Conservation (phyloP, 2,888 invertebrate species). For the Ophonus ardosiacus region DNA sequence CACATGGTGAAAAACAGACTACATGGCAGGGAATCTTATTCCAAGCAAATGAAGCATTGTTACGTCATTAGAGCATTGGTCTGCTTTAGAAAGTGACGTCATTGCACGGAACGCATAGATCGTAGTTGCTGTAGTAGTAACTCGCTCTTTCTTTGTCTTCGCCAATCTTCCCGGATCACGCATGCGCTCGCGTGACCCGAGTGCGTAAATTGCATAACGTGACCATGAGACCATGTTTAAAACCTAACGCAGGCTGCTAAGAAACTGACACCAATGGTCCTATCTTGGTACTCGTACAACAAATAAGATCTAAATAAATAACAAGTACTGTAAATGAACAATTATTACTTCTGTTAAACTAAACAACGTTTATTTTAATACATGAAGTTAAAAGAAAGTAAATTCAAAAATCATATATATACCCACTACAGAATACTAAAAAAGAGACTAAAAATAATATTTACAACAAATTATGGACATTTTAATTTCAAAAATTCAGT, state of each 20-base stretch:
- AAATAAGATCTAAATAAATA: too few species aligned
- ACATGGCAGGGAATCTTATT: background rate
- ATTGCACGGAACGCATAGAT: slow-evolving; percentile 9
- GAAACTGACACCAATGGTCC: slow-evolving; percentile 33
- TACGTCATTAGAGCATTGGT: slow-evolving; percentile 46
- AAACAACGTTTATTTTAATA: too few species aligned
- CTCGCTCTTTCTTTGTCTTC: slow-evolving; percentile 33
- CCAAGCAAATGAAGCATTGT: slow-evolving; percentile 24
- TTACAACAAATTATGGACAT: too few species aligned
- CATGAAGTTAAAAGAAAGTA: background rate
- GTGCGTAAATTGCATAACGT: slow-evolving; percentile 58
- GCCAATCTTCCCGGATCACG: background rate
- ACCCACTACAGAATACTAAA: too few species aligned
- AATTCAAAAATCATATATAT: too few species aligned
- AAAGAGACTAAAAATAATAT: too few species aligned
- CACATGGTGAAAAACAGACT: too few species aligned
- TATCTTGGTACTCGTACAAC: too few species aligned
- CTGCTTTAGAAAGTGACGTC: slow-evolving; percentile 49
- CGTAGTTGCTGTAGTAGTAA: slow-evolving; percentile 37
- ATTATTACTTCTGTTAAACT: too few species aligned
- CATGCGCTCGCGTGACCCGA: background rate
- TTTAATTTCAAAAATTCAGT: too few species aligned
- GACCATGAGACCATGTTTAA: slow-evolving; percentile 51
- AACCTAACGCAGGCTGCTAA: background rate
- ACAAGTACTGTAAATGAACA: too few species aligned